These are phyloP conservation scores for Lochmaea crataegi DNA, from an alignment of 2,888 invertebrate genomes.

Conservation along the genomic window DNA sequence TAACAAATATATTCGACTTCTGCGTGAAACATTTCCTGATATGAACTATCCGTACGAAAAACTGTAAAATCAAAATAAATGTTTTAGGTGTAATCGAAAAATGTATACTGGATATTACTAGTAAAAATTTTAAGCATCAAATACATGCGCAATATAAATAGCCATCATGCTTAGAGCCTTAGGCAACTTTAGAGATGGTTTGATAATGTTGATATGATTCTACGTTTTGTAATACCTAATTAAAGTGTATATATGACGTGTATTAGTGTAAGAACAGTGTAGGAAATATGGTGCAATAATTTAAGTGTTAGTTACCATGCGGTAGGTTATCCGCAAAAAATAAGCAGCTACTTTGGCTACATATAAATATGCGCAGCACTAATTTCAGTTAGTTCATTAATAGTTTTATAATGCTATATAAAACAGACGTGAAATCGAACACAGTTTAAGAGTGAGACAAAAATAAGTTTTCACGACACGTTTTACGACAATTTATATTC, in stretches of 20 bases:
- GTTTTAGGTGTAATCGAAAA: background rate
- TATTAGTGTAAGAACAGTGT: slow-evolving; percentile 54
- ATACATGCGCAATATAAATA: slow-evolving; percentile 45
- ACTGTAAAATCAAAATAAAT: slow-evolving; percentile 78
- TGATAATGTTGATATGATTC: slow-evolving; percentile 63
- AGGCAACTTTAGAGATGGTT: slow-evolving; percentile 72
- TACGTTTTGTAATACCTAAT: slow-evolving; percentile 52
- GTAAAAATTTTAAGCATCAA: slow-evolving; percentile 36
- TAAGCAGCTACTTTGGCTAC: slow-evolving; percentile 52
- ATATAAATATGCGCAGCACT: slow-evolving; percentile 46
- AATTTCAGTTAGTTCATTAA: slow-evolving; percentile 27
- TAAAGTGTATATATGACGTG: slow-evolving; percentile 48
- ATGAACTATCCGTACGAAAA: slow-evolving; percentile 98
- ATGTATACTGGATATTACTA: background rate
- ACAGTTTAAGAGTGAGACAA: slow-evolving; percentile 37
- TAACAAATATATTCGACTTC: slow-evolving; percentile 98
- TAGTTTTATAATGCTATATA: slow-evolving; percentile 26
- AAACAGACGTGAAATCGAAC: slow-evolving; percentile 23
- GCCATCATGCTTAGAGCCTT: slow-evolving; percentile 61
- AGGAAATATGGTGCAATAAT: slow-evolving; percentile 50
- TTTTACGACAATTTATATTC: slow-evolving; percentile 11
- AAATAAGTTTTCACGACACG: slow-evolving; percentile 40
- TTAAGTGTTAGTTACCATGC: slow-evolving; percentile 61
- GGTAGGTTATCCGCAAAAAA: slow-evolving; percentile 57
- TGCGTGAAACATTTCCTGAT: slow-evolving; percentile 99